Base-by-base conservation (phyloP, 2,797 vertebrate species). In the Astyanax mexicanus region DNA sequence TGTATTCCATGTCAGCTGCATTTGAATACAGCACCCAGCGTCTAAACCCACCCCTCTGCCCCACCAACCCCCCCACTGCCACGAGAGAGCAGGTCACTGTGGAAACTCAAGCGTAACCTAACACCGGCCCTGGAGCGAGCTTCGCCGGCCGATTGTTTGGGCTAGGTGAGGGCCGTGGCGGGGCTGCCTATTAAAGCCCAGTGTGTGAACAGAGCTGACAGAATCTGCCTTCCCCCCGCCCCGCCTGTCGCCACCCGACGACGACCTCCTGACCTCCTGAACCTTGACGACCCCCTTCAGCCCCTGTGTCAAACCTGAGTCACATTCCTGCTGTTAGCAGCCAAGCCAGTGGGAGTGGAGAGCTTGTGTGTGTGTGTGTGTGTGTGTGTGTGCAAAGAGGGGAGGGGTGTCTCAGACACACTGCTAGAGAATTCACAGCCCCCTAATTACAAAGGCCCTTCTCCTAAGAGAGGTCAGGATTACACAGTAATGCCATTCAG, bases 401-500 rank as follows among this genome's bases (percentile, higher is more conserved):
- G 65, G 79, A 52, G 52, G 77, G 65, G 74, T 64, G 57, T 76
- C 69, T 76, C 52, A 72, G 75, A 69, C 55, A 67, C 42, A 55
- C 76, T 76, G 82, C 65, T 58, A 55, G 80, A 82, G 84, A 81
- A 85, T 79, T 82, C 81, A 62, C 81, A 83, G 83, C 79, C 80
- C 81, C 75, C 80, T 84, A 84, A 84, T 83, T 83, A 81, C 79
- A 75, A 78, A 76, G 57, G 62, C 68, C 74, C 76, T 78, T 76
- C 75, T 75, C 69, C 72, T 81, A 51, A 55, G 75, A 78, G 72
- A 78, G 77, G 77, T 80, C 81, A 80, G 83, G 69, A 81, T 83
- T 84, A 84, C 83, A 81, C 74, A 77, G 75, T 83, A 84, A 83
- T 80, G 75, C 71, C 74, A 84, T 74, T 84, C 80, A 80, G 75